Conservation (phyloP, 92 coral and sea anemone species). For the Bergia sp. region DNA sequence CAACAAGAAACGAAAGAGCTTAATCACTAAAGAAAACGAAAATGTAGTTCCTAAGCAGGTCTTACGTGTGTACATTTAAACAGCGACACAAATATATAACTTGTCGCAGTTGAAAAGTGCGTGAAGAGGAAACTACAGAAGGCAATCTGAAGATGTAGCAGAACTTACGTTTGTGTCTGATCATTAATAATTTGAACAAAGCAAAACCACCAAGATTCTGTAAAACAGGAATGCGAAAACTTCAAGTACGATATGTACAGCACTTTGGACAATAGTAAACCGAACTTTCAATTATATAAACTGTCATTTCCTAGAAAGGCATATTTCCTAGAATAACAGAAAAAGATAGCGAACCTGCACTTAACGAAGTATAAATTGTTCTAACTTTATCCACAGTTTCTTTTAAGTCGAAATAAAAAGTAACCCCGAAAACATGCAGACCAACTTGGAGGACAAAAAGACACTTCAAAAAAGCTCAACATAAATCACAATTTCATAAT, state of each 20-base stretch:
- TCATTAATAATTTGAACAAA: no score
- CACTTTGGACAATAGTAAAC: conserved; percentile 5
- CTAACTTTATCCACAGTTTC: not conserved
- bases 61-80: no score
- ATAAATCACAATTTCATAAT: conserved; percentile 29
- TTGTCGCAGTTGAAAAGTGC: no score
- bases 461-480: not conserved
- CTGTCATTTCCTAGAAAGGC: conserved; percentile 1
- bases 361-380: conserved; percentile 17
- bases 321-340: not conserved
- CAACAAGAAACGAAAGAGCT: not conserved
- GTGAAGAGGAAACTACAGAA: no score
- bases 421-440: not conserved
- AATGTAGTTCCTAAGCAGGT: not conserved
- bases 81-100: no score
- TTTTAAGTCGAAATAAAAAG: not conserved
- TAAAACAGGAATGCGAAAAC: not conserved
- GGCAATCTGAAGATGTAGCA: no score
- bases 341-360: conserved; percentile 23
- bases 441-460: not conserved
- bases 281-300: not conserved
- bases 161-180: no score
- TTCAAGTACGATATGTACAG: conserved; percentile 3
- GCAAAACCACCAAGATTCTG: not conserved
- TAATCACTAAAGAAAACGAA: not conserved